Percentiles rank a stretch among this genome's conserved stretches.
Conservation (phyloP, 2,888 invertebrate species). For the Drosophila anceps region DNA sequence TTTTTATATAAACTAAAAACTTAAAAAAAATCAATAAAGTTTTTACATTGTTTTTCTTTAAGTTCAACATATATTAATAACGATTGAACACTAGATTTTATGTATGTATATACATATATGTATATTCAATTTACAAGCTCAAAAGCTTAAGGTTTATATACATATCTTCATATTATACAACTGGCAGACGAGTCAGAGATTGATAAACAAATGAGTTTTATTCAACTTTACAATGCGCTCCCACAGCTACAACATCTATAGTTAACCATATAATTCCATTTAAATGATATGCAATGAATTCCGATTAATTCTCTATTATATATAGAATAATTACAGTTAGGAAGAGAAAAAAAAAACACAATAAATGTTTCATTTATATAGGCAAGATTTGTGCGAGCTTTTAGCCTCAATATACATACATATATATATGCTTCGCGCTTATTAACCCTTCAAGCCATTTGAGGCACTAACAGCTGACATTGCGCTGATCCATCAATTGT, state of each 20-base stretch:
- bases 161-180: not conserved
- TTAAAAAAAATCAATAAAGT: not conserved
- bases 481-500: constrained; percentile 41
- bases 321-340: not conserved
- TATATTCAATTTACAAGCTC: not conserved
- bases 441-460: constrained; percentile 46
- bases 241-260: constrained; percentile 1
- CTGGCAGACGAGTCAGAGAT: not conserved
- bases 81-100: not conserved
- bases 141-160: not conserved
- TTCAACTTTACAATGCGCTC: not conserved
- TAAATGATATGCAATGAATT: constrained; percentile 4
- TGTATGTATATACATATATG: not conserved
- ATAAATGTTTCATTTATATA: not conserved
- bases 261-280: not conserved
- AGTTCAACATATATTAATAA: not conserved
- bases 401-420: not conserved
- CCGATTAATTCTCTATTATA: not conserved
- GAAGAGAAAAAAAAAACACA: too few species aligned
- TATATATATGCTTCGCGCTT: constrained; percentile 1
- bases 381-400: constrained; percentile 2
- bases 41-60: not conserved
- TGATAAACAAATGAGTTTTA: not conserved
- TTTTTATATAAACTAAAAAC: not conserved
- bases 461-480: constrained; percentile 32